Evolutionary conservation across 1,140 invertebrate genomes (phyloP), one percentile per base, ranked within the genome.

Genomic region (Diachasma alloeum): DNA sequence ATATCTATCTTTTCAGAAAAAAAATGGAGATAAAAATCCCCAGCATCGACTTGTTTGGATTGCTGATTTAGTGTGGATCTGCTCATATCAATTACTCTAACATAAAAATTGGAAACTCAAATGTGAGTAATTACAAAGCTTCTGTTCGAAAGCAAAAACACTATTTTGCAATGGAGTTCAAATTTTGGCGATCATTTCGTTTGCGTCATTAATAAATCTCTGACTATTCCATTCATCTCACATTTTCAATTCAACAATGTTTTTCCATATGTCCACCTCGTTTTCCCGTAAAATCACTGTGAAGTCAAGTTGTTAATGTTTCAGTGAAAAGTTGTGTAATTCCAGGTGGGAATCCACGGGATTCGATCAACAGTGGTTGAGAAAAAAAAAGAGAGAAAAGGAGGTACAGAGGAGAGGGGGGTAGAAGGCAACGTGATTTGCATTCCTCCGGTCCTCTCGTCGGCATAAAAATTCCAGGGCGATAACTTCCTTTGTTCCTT

Each of bases 401-500:
- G n/a, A n/a, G 46, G 24, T 36, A 85, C 74, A 66, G 59, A 67
- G 73, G 69, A 71, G 73, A 6, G 66, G n/a, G 53, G 39, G 39
- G 48, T 42, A 53, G 70, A 67, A 53, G 44, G 66, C 68, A 84
- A 81, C 82, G 83, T 88, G 87, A 89, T 89, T 88, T 89, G 87
- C 86, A 88, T 88, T 89, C 87, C 85, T 84, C 79, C 85, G 84
- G 67, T 69, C 68, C 39, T 86, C 83, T 86, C 83, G 83, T 82
- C 83, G 87, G 84, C 86, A 88, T 88, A 89, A 89, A 89, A 89
- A 89, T 89, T 89, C 88, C 86, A 81, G 81, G 81, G 83, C 86
- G 84, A 89, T 88, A 88, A 89, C 87, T 89, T 88, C 85, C 84
- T 89, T 89, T 88, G 87, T 89, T 89, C 85, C 83, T 63, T 75